A percentile compares a stretch with the other conserved stretches of the same genome.
Conservation (phyloP, 2,888 invertebrate species). For the Oligia strigilis region DNA sequence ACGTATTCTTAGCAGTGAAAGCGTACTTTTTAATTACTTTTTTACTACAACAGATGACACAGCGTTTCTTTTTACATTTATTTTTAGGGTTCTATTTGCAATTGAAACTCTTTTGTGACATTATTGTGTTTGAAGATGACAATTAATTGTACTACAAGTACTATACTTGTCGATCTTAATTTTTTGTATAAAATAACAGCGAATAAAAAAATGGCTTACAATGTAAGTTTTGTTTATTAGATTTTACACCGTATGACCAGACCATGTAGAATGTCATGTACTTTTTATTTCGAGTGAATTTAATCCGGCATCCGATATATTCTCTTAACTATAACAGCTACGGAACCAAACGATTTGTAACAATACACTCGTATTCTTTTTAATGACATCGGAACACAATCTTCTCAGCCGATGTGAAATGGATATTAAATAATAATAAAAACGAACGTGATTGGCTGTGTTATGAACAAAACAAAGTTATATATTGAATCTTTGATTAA, state of each 20-base stretch:
- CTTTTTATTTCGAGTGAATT: background rate
- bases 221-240: background rate
- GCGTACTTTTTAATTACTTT: slow-evolving; percentile 87
- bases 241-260: background rate
- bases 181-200: background rate
- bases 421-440: slow-evolving; percentile 77
- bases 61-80: slow-evolving; percentile 73
- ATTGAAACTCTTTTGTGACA: slow-evolving; percentile 18
- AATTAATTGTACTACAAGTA: background rate
- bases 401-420: slow-evolving; percentile 74
- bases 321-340: slow-evolving; percentile 17
- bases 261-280: background rate
- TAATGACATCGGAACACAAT: slow-evolving; percentile 72
- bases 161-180: background rate
- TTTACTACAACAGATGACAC: slow-evolving; percentile 84
- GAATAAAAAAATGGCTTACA: background rate
- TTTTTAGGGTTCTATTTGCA: slow-evolving; percentile 51
- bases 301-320: background rate
- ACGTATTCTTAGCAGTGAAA: slow-evolving; percentile 86
- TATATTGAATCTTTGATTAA: slow-evolving; percentile 61
- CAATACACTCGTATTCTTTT: slow-evolving; percentile 63
- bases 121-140: background rate
- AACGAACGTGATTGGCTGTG: slow-evolving; percentile 77
- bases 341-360: slow-evolving; percentile 44
- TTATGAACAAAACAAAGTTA: slow-evolving; percentile 60